Evolutionary conservation across 1,140 invertebrate genomes (phyloP), one percentile per base, ranked within the genome.

Genomic region (Monomorium pharaonis): DNA sequence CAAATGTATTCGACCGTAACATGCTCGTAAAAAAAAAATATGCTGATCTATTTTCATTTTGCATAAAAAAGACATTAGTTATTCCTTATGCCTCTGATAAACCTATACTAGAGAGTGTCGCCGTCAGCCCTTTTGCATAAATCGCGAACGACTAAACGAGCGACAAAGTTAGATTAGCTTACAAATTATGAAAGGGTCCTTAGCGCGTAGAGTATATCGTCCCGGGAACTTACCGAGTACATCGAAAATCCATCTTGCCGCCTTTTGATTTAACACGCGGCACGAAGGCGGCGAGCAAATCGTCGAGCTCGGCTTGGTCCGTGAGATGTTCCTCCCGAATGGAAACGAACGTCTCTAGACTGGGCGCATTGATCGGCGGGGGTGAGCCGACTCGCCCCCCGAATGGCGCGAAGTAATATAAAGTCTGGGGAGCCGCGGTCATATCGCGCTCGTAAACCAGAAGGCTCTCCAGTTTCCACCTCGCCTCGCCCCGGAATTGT

Each of bases 391-490:
- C 78, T 85, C 85, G 72, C 74, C 62, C 86, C n/a, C 33, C 85
- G 86, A 92, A 92, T 89, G 87, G 91, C 88, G 89, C 87, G 90
- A 92, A 93, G 91, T 92, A 92, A 93, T 93, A 92, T 91, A 92
- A 92, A 93, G 91, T 92, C 90, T 88, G 84, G 62, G n/a, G 86
- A 90, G 88, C 51, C 89, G 85, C 72, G 89, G 90, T 93, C 90
- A 93, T 92, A 93, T 92, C 89, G 89, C 65, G 88, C 90, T 93
- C 90, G 91, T 93, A 92, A 93, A 93, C 80, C 90, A 89, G 91
- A 91, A 92, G 89, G 90, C 70, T 89, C 86, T 92, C 87, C 54
- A 27, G 16, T 90, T 88, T 87, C 84, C 65, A 49, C 67, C 81
- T 37, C 33, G n/a, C 83, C 65, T 62, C 44, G 49, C 56, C 86